phyloP scores from a whole-genome alignment of 2,113 vertebrate species.

The Indicator maculatus region DNA sequence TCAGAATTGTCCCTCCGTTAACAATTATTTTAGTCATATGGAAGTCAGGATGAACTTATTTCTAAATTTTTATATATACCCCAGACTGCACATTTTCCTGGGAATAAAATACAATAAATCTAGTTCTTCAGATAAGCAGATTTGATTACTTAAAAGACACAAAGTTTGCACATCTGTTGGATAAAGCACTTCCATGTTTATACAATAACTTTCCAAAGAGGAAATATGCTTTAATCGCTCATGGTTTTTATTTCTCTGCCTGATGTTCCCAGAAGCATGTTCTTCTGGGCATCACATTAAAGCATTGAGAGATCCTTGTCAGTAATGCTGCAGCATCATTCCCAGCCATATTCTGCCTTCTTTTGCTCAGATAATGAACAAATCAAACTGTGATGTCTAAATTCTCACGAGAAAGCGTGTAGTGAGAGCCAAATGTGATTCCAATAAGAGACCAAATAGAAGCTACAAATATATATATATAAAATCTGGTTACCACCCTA shows the following conservation, averaged over 20 bases:
- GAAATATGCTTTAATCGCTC: constrained; percentile 61
- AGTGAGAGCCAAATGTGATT: constrained; percentile 15
- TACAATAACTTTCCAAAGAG: constrained; percentile 36
- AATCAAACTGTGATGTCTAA: constrained; percentile 45
- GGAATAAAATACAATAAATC: constrained; percentile 3
- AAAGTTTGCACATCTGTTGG: constrained; percentile 47
- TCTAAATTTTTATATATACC: not conserved
- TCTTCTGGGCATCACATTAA: constrained; percentile 46
- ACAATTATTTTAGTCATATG: not conserved
- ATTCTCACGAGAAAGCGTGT: constrained; percentile 48
- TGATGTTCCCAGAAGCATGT: constrained; percentile 33
- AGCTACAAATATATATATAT: constrained; percentile 59
- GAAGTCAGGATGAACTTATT: not conserved
- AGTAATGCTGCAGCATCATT: constrained; percentile 1
- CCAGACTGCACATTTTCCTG: not conserved
- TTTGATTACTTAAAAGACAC: not conserved
- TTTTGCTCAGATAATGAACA: constrained; percentile 29
- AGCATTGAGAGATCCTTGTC: constrained; percentile 37
- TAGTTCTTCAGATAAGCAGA: constrained; percentile 21
- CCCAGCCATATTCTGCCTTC: constrained; percentile 2
- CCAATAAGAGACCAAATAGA: constrained; percentile 7
- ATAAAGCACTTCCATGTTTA: constrained; percentile 57
- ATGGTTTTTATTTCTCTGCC: constrained; percentile 26
- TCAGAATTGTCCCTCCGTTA: not conserved
- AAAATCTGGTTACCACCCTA: constrained; percentile 49